Evolutionary conservation across 2,888 invertebrate genomes (phyloP).

Genomic region (Zelleria hepariella): DNA sequence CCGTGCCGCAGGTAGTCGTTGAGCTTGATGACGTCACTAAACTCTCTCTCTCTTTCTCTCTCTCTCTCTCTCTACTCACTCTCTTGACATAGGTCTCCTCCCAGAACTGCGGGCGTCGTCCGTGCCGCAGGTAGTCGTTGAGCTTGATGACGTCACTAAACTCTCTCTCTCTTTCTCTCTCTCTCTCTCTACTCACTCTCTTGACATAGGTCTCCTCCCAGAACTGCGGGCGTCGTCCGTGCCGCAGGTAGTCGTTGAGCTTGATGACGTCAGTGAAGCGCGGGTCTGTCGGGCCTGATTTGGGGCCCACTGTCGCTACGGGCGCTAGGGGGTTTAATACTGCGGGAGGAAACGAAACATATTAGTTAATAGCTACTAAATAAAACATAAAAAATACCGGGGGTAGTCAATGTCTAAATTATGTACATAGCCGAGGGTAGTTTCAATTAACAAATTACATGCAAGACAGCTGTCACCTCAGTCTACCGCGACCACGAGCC

Average conservation of each 20-base stretch:
- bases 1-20: neutral
- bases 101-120: conserved; percentile 92
- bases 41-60: neutral
- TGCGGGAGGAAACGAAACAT: too few species aligned
- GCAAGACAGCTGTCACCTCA: too few species aligned
- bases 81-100: conserved; percentile 91
- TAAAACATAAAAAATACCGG: too few species aligned
- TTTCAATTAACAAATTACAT: too few species aligned
- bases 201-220: conserved; percentile 94
- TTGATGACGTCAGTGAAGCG: conserved; percentile 81
- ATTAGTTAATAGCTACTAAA: too few species aligned
- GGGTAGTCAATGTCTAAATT: too few species aligned
- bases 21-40: neutral
- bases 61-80: conserved; percentile 26
- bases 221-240: conserved; percentile 89
- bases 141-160: conserved; percentile 84
- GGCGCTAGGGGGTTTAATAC: neutral
- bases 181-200: conserved; percentile 52
- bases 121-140: conserved; percentile 88
- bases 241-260: conserved; percentile 88
- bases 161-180: neutral
- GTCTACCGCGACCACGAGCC: too few species aligned
- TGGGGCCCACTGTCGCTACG: neutral
- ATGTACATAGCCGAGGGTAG: too few species aligned
- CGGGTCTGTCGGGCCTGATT: conserved; percentile 37